Evolutionary conservation across 2,797 vertebrate genomes (phyloP), one percentile per base, ranked within the genome.

Genomic region (Tapera naevia): DNA sequence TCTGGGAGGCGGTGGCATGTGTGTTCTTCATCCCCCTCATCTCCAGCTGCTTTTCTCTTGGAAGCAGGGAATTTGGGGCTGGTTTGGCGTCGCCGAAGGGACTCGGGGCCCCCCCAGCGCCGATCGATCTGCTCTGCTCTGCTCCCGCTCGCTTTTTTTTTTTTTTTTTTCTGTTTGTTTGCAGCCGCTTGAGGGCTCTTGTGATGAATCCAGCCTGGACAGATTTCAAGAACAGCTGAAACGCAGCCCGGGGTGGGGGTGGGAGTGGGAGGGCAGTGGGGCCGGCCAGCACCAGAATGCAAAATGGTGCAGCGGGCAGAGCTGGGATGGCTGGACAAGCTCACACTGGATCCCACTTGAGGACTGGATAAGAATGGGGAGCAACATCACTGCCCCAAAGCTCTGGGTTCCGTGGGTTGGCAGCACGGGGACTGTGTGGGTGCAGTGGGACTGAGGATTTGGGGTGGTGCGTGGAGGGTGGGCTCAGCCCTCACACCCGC

Each of bases 171-270:
- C 86, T 94, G 89, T 96, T 96, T 96, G 90, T 96, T 95, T 95
- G 90, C 94, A 95, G 95, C 96, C 93, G 94, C 89, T 94, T 95
- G 91, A 91, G 93, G 94, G 96, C 93, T 89, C 95, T 96, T 96
- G 95, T 96, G 96, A 95, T 95, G 95, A 91, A 93, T 95, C 95
- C 96, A 89, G 92, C 91, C 94, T 93, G 96, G 94, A 96, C 91
- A 71, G 79, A 93, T 92, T 96, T 96, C 96, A 94, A 87, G 92
- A 93, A 84, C 89, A 95, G 92, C 96, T 96, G 96, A 96, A 96
- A 92, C 53, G 60, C 86, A 89, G 94, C 95, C 89, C 67, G 69
- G 86, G 87, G 92, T 93, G 95, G 95, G 95, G 96, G 95, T 93
- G 96, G 96, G 91, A 95, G 88, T 70, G 94, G 88, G 94, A 94